Conservation (phyloP, 2,797 vertebrate species). For the Falco columbarius region DNA sequence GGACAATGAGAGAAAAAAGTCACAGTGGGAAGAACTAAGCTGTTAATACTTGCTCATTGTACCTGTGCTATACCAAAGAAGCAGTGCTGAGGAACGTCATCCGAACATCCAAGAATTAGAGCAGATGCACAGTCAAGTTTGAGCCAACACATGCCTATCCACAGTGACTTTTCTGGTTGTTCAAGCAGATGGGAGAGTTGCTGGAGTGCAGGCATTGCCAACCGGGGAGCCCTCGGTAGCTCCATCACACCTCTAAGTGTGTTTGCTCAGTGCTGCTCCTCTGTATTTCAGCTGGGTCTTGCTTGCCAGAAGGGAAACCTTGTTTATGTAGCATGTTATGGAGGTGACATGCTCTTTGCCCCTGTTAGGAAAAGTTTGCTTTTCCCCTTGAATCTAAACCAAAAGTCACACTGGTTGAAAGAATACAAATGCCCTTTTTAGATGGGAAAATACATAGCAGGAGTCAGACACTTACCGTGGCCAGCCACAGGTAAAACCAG, state of each 20-base stretch:
- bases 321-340: constrained; percentile 56
- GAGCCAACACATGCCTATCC: not conserved
- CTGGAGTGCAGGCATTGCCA: not conserved
- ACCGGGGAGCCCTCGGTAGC: not conserved
- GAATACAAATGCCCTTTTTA: constrained; percentile 34
- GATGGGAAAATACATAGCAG: not conserved
- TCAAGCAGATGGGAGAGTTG: not conserved
- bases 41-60: not conserved
- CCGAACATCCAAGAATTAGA: not conserved
- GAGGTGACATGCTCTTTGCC: constrained; percentile 46
- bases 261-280: not conserved
- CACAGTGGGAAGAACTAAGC: not conserved
- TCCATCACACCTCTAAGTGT: not conserved
- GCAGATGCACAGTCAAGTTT: not conserved
- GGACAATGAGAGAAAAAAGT: not conserved
- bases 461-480: not conserved
- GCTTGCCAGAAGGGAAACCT: constrained; percentile 29
- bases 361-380: constrained; percentile 30
- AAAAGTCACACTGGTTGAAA: constrained; percentile 17
- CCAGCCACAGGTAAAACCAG: not conserved
- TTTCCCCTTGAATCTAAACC: constrained; percentile 31
- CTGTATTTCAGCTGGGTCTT: constrained; percentile 45
- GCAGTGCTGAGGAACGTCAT: not conserved
- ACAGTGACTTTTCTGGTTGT: not conserved
- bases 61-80: not conserved